Evolutionary conservation across 2,797 vertebrate species (phyloP).

Genomic region (Tinamus major): DNA sequence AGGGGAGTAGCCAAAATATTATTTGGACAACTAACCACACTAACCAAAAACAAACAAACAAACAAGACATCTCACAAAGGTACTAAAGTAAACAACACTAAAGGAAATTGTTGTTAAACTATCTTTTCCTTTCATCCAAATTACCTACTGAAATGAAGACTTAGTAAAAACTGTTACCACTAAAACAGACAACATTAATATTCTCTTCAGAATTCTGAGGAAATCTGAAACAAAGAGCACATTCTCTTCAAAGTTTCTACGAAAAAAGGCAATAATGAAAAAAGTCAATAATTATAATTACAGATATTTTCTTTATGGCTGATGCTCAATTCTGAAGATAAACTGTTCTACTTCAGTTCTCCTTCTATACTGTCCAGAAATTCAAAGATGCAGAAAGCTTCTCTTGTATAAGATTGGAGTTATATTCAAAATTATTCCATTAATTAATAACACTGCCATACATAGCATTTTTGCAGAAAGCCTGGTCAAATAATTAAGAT

Average conservation of each 20-base stretch:
- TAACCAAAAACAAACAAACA: not conserved
- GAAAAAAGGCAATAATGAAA: not conserved
- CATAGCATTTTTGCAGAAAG: not conserved
- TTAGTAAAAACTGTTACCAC: not conserved
- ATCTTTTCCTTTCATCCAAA: not conserved
- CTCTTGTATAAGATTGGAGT: not conserved
- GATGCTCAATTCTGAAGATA: not conserved
- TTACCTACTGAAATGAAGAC: not conserved
- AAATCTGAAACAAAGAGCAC: not conserved
- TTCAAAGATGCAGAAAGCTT: not conserved
- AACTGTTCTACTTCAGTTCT: not conserved
- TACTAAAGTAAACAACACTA: not conserved
- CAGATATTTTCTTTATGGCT: not conserved
- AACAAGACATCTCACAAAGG: not conserved
- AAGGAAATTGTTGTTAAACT: not conserved
- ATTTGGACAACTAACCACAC: not conserved
- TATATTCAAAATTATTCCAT: not conserved
- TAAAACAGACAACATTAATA: not conserved
- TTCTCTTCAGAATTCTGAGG: not conserved
- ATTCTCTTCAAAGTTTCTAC: not conserved
- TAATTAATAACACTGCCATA: not conserved
- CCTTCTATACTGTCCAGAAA: not conserved
- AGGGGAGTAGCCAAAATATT: rapidly evolving
- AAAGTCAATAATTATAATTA: not conserved
- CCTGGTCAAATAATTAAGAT: conserved; percentile 32